Conservation (phyloP, 2,113 vertebrate species). For the Etheostoma spectabile region DNA sequence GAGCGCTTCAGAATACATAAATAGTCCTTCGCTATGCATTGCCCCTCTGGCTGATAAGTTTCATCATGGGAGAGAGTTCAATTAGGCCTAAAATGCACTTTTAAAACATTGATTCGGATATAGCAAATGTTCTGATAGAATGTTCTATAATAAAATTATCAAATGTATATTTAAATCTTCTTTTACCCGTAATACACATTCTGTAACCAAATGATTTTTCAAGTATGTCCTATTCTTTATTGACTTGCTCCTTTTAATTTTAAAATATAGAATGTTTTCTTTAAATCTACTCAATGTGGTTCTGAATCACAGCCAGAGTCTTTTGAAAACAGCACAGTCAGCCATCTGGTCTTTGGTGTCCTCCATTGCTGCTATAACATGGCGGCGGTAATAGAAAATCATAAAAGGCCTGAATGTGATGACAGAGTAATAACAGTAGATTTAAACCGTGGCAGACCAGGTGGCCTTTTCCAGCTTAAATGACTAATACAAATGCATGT, state of each 20-base stretch:
- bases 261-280: conserved; percentile 19
- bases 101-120: not conserved
- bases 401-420: conserved; percentile 69
- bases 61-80: conserved; percentile 34
- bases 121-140: not conserved
- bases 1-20: conserved; percentile 38
- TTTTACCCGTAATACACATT: not conserved
- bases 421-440: conserved; percentile 78
- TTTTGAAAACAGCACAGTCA: conserved; percentile 53
- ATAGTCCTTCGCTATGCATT: conserved; percentile 25
- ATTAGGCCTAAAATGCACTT: conserved; percentile 21
- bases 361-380: conserved; percentile 51
- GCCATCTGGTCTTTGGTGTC: conserved; percentile 49
- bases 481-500: conserved; percentile 73
- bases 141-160: not conserved
- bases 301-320: conserved; percentile 26
- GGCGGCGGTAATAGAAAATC: conserved; percentile 70
- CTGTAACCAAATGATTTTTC: not conserved
- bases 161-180: not conserved
- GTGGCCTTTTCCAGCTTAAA: conserved; percentile 52
- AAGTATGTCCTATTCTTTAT: not conserved
- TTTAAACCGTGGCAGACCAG: conserved; percentile 71
- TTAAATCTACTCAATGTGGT: conserved; percentile 13
- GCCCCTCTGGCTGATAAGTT: conserved; percentile 32
- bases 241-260: conserved; percentile 8